Evolutionary conservation across 1,140 invertebrate species (phyloP), one percentile per base, ranked within the genome.

Genomic region (Pomacea maculata): DNA sequence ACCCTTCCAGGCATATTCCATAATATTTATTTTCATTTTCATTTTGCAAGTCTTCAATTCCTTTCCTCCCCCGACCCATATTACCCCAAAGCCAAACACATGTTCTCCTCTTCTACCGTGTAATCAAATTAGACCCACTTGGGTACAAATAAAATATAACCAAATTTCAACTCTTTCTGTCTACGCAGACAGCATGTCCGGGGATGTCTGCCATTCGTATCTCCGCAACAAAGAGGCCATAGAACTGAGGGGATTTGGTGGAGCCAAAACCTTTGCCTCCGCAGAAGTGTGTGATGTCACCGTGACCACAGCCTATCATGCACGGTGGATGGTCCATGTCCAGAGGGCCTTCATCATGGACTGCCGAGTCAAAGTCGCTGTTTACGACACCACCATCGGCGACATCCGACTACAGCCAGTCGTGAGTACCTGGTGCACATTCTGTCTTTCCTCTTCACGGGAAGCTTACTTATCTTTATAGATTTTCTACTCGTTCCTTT

Each of bases 241-340:
- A 19, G 67, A 45, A 34, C 65, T 78, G 34, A 78, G 68, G 67
- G 77, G 77, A 1, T 57, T 65, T 6, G 77, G 77, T 25, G 67
- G 52, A 11, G 57, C 67, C n/a, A 17, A 65, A 19, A 67, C 15
- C 55, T n/a, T 29, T 12, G 29, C 77, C 12, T 54, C 77, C 3
- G 0, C 52, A 17, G 78, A 71, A 6, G 67, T 80, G 7, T 83
- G 82, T 75, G 82, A 83, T 34, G 67, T 83, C 55, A 83, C 82
- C 14, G 29, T 80, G 74, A 65, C 78, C 19, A 21, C 78, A 1
- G 64, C 78, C 52, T 61, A 67, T 55, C 64, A 68, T 11, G 54
- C 64, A n/a, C 70, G 71, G 19, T 83, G 82, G 82, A 80, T 80
- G 82, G 15, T 83, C 73, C 73, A 74, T 64, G 64, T 83, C 11